Evolutionary conservation across 2,113 vertebrate species (phyloP).

Genomic region (Ondatra zibethicus): DNA sequence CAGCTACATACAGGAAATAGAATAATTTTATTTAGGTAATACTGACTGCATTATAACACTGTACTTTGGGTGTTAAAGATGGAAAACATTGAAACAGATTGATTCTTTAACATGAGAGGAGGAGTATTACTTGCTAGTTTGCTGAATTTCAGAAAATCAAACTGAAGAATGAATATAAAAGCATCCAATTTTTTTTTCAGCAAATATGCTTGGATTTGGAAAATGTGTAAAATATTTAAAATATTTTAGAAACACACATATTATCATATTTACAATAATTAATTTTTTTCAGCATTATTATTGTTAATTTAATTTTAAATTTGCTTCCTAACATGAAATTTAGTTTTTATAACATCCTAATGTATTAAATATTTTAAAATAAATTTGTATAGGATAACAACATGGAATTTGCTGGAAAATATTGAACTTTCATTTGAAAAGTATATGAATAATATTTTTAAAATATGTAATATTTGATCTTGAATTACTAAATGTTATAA

Average conservation of each 20-base stretch:
- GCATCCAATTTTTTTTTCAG: background rate
- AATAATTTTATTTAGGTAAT: background rate
- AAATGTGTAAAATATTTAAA: background rate
- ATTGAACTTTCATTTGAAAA: background rate
- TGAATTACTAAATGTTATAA: background rate
- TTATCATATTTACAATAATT: background rate
- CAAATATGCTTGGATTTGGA: background rate
- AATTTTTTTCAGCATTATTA: background rate
- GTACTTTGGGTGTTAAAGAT: background rate
- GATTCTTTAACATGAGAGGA: background rate
- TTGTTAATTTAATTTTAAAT: background rate
- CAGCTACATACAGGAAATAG: background rate
- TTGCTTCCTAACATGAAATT: background rate
- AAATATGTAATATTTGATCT: background rate
- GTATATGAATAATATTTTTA: background rate
- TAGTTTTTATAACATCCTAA: background rate
- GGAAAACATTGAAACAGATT: background rate
- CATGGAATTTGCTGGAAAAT: background rate
- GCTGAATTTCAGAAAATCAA: background rate
- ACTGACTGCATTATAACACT: background rate
- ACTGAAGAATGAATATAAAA: background rate
- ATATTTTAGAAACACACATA: background rate
- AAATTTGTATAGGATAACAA: background rate
- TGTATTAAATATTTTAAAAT: background rate
- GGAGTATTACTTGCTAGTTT: background rate